Evolutionary conservation across 2,113 vertebrate genomes (phyloP), one percentile per base, ranked within the genome.

Genomic region (Oryzias melastigma): DNA sequence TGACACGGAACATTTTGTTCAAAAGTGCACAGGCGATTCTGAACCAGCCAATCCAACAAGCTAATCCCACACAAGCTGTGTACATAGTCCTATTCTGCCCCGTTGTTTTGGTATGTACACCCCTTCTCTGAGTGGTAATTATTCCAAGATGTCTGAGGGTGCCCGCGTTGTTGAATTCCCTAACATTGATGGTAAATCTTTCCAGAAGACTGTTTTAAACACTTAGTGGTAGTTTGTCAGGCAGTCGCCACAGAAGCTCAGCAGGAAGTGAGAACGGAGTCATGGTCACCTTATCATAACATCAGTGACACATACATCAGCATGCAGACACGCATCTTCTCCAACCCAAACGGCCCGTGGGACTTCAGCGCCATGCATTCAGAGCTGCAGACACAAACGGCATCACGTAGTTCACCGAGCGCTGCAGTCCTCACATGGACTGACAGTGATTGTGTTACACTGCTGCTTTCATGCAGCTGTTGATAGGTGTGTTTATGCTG

Each of bases 61-160:
- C 55, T 52, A 41, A 64, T 63, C 52, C 48, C 20, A 24, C 19
- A 58, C 40, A 48, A 52, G 47, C 12, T 18, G 50, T 14, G 35
- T 58, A 65, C 18, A 46, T 19, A 18, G 25, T 14, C 51, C 55
- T 44, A 40, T 22, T 45, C 67, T 50, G 58, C 67, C 35, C 67
- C 51, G 15, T 59, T 35, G 52, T 46, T 41, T 18, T 20, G 6
- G 59, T 64, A 27, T 35, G 5, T 20, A 12, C 14, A 4, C n/a
- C 14, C 15, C 10, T 42, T 24, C n/a, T 7, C 54, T 47, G 40
- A 53, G 45, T 18, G 15, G 46, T 78, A 68, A 75, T 83, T 71
- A 79, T 53, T 79, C 29, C 71, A 78, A 73, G 71, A 77, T 70
- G 70, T 69, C 16, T 41, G 54, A 61, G 57, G 57, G 70, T 60